phyloP scores from a whole-genome alignment of 2,888 invertebrate species.

The Luperina testacea region DNA sequence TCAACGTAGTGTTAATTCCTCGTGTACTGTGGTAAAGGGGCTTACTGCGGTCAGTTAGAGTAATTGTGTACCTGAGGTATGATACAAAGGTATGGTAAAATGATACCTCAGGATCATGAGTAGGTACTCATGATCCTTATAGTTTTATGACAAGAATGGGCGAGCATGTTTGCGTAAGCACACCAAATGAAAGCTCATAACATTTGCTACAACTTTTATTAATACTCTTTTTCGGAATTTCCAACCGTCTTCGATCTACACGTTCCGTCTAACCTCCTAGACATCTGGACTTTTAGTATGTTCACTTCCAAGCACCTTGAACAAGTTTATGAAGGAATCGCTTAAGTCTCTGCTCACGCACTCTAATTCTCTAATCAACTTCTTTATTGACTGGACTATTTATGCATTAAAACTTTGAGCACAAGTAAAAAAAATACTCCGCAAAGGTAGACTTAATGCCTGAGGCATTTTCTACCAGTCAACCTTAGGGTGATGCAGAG shows the following conservation, averaged over 20 bases:
- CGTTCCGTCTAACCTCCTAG: too few relatives aligned
- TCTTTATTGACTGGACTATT: neutral
- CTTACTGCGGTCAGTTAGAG: conserved; percentile 56
- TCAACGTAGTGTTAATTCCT: conserved; percentile 61
- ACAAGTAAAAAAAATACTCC: neutral
- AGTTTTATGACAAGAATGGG: conserved; percentile 1
- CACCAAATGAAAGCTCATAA: too few relatives aligned
- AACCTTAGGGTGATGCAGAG: neutral
- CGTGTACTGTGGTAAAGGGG: conserved; percentile 34
- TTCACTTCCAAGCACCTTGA: too few relatives aligned
- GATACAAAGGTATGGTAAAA: too few relatives aligned
- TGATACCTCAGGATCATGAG: too few relatives aligned
- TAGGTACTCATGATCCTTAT: conserved; percentile 17
- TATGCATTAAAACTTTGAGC: neutral
- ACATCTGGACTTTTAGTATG: too few relatives aligned
- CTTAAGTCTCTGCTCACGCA: too few relatives aligned
- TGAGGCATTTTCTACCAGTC: neutral
- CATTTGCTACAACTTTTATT: too few relatives aligned
- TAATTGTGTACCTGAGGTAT: conserved; percentile 50
- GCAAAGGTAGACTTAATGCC: neutral
- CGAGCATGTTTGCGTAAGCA: neutral
- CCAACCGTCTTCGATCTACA: too few relatives aligned
- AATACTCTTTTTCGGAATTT: too few relatives aligned
- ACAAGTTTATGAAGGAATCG: too few relatives aligned
- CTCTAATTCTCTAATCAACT: too few relatives aligned